A percentile compares a stretch with the other conserved stretches of the same genome.
phyloP scores from a whole-genome alignment of 2,888 invertebrate species.

The Oxystoma pomonae region DNA sequence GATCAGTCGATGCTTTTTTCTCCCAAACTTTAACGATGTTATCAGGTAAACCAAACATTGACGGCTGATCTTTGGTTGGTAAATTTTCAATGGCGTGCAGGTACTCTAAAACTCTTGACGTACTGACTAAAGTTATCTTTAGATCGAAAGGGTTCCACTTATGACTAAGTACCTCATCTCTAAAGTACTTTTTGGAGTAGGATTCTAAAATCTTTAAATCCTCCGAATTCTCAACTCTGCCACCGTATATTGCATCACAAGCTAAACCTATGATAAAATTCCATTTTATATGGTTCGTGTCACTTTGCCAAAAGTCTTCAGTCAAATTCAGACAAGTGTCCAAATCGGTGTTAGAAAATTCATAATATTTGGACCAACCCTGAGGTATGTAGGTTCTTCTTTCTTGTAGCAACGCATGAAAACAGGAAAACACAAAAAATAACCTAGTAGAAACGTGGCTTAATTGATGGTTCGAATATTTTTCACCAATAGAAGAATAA shows the following conservation, averaged over 20 bases:
- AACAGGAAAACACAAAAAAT: slow-evolving; percentile 76
- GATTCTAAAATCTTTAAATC: slow-evolving; percentile 66
- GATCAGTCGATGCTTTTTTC: slow-evolving; percentile 37
- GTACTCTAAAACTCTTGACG: slow-evolving; percentile 61
- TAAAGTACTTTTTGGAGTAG: slow-evolving; percentile 62
- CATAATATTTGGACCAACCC: slow-evolving; percentile 86
- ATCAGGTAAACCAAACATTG: slow-evolving; percentile 77
- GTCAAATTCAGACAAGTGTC: slow-evolving; percentile 67
- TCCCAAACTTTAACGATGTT: slow-evolving; percentile 87
- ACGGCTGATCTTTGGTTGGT: slow-evolving; percentile 69
- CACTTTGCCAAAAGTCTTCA: slow-evolving; percentile 42
- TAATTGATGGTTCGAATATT: slow-evolving; percentile 38
- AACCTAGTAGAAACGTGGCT: slow-evolving; percentile 45
- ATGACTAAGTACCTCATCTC: slow-evolving; percentile 55
- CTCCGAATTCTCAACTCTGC: slow-evolving; percentile 74
- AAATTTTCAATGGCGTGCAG: slow-evolving; percentile 60
- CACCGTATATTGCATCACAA: slow-evolving; percentile 80
- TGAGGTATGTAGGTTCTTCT: slow-evolving; percentile 89
- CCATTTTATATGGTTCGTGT: slow-evolving; percentile 57
- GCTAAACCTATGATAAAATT: slow-evolving; percentile 71
- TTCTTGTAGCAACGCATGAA: slow-evolving; percentile 89
- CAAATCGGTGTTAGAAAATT: slow-evolving; percentile 80
- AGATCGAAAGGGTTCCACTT: slow-evolving; percentile 56
- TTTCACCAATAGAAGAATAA: slow-evolving; percentile 63
- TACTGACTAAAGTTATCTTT: slow-evolving; percentile 50